A percentile compares a stretch with the other conserved stretches of the same genome.
These are phyloP conservation scores for Aphis craccivora DNA, from an alignment of 1,140 invertebrate genomes.

Conservation along the genomic window DNA sequence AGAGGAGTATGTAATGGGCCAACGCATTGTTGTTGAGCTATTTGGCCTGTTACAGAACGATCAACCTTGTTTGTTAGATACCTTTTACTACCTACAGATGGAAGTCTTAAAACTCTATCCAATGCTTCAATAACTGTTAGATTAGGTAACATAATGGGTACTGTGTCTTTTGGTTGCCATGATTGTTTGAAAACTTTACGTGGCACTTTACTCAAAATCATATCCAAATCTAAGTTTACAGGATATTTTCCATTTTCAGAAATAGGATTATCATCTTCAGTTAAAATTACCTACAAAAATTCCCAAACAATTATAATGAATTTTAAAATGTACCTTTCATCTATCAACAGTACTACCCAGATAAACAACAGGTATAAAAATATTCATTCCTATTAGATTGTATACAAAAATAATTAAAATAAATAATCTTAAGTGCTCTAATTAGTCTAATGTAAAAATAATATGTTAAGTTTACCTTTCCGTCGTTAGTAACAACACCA, in stretches of 20 bases:
- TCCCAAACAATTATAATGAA: slow-evolving; percentile 21
- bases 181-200: slow-evolving; percentile 74
- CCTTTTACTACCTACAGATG: slow-evolving; percentile 92
- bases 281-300: slow-evolving; percentile 69
- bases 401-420: not conserved
- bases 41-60: slow-evolving; percentile 92
- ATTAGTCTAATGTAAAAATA: not conserved
- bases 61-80: slow-evolving; percentile 96
- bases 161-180: slow-evolving; percentile 62
- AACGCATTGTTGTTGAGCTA: slow-evolving; percentile 97
- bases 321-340: not conserved
- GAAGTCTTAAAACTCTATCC: slow-evolving; percentile 83
- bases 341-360: not conserved
- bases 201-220: slow-evolving; percentile 89
- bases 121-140: slow-evolving; percentile 74
- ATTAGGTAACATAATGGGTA: slow-evolving; percentile 66
- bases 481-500: slow-evolving; percentile 87
- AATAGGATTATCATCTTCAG: slow-evolving; percentile 68
- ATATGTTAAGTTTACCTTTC: slow-evolving; percentile 69
- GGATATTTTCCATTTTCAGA: slow-evolving; percentile 67
- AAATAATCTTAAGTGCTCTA: not conserved
- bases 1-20: slow-evolving; percentile 94
- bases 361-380: not conserved
- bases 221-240: slow-evolving; percentile 87
- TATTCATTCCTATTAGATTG: not conserved